Evolutionary conservation across 1,140 invertebrate species (phyloP).

Genomic region (Leptestheria dahalacensis): DNA sequence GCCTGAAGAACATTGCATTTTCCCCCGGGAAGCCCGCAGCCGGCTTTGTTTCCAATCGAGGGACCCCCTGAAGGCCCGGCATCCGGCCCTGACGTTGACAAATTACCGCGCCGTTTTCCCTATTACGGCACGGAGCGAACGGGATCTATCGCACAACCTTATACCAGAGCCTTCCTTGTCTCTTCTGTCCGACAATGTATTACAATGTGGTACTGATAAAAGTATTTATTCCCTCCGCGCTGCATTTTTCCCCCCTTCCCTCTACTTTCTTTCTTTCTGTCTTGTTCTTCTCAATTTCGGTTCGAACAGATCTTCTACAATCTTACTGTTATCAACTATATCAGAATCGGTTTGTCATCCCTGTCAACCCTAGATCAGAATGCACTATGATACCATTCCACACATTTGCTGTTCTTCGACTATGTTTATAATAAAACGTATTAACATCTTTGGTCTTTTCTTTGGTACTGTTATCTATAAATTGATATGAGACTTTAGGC

Average conservation of each 20-base stretch:
- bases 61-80: constrained; percentile 13
- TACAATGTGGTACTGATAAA: not conserved
- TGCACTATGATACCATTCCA: too few relatives aligned
- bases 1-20: constrained; percentile 11
- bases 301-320: too few relatives aligned
- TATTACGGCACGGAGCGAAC: not conserved
- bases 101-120: constrained; percentile 16
- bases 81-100: constrained; percentile 19
- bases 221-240: not conserved
- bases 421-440: too few relatives aligned
- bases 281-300: not conserved
- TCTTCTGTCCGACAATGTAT: not conserved
- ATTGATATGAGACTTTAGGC: too few relatives aligned
- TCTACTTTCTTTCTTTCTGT: not conserved
- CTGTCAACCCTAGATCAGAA: too few relatives aligned
- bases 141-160: not conserved
- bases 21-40: constrained; percentile 8
- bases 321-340: too few relatives aligned
- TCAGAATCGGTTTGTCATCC: too few relatives aligned
- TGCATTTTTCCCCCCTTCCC: not conserved
- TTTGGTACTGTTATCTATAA: too few relatives aligned
- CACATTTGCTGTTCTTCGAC: too few relatives aligned
- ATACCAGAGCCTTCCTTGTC: not conserved
- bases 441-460: too few relatives aligned
- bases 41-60: constrained; percentile 18